Evolutionary conservation across 2,113 vertebrate species (phyloP).

Genomic region (Beaufortia kweichowensis): DNA sequence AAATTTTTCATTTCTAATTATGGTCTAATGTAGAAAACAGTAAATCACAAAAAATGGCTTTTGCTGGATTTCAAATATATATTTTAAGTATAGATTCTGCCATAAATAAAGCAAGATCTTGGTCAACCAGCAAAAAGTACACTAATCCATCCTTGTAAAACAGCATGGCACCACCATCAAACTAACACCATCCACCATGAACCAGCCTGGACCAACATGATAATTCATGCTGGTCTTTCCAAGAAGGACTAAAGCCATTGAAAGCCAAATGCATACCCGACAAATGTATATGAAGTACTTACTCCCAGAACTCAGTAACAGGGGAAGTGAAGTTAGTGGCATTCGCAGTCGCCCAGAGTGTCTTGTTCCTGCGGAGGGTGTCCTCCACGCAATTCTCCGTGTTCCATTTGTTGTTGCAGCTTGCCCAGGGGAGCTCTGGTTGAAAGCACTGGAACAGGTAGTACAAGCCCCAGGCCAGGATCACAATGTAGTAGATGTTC

Average conservation of each 20-base stretch:
- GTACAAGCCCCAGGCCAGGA: constrained; percentile 97
- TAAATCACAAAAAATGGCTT: no score
- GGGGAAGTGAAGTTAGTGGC: constrained; percentile 90
- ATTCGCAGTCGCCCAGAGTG: constrained; percentile 75
- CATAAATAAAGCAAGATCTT: no score
- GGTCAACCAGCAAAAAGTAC: no score
- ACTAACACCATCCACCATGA: no score
- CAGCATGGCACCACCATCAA: no score
- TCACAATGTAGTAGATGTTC: constrained; percentile 97
- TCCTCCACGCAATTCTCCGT: constrained; percentile 87
- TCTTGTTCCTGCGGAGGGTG: constrained; percentile 88
- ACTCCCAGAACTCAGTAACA: constrained; percentile 99
- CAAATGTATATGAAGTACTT: constrained; percentile 63
- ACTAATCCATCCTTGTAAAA: no score
- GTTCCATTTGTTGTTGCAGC: constrained; percentile 94
- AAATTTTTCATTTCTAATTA: no score
- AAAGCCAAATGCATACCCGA: not conserved
- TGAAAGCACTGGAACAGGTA: constrained; percentile 97
- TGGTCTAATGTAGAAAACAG: no score
- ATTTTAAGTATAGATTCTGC: no score
- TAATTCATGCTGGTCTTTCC: no score
- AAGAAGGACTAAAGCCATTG: not conserved
- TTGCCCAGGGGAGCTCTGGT: constrained; percentile 91
- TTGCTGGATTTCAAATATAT: no score
- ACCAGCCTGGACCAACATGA: no score